Evolutionary conservation across 2,888 invertebrate species (phyloP).

Genomic region (Gymnosoma rotundatum): DNA sequence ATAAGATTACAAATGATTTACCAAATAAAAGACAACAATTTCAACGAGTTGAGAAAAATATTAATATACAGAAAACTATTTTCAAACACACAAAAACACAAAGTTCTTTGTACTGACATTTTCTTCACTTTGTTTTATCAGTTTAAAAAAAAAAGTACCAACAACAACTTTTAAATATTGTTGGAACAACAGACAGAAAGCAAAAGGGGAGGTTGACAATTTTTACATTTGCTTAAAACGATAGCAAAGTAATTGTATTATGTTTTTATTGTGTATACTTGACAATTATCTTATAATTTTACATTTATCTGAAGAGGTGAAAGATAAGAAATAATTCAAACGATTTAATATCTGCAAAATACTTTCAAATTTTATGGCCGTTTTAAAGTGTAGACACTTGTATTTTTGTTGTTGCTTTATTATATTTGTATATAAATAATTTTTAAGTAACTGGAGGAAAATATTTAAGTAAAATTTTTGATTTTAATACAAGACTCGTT

Average conservation of each 20-base stretch:
- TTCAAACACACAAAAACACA: not conserved
- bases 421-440: not conserved
- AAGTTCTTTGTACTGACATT: not conserved
- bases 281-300: slow-evolving; percentile 21
- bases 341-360: slow-evolving; percentile 32
- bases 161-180: slow-evolving; percentile 14
- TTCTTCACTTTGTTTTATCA: slow-evolving; percentile 28
- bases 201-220: not conserved
- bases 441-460: not conserved
- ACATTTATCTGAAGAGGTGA: slow-evolving; percentile 24
- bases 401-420: too few species aligned
- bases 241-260: not conserved
- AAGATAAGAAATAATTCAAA: slow-evolving; percentile 28
- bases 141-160: slow-evolving; percentile 6
- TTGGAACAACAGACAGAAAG: not conserved
- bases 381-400: slow-evolving; percentile 16
- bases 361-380: slow-evolving; percentile 10
- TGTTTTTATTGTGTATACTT: slow-evolving; percentile 7
- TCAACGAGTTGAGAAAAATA: slow-evolving; percentile 25
- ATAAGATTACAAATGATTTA: slow-evolving; percentile 73
- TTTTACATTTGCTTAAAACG: slow-evolving; percentile 33
- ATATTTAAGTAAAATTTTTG: not conserved
- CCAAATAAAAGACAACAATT: slow-evolving; percentile 54
- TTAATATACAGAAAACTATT: slow-evolving; percentile 24
- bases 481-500: too few species aligned